Conservation (phyloP, 2,888 invertebrate genomes). For the Pristionchus japonicus region DNA sequence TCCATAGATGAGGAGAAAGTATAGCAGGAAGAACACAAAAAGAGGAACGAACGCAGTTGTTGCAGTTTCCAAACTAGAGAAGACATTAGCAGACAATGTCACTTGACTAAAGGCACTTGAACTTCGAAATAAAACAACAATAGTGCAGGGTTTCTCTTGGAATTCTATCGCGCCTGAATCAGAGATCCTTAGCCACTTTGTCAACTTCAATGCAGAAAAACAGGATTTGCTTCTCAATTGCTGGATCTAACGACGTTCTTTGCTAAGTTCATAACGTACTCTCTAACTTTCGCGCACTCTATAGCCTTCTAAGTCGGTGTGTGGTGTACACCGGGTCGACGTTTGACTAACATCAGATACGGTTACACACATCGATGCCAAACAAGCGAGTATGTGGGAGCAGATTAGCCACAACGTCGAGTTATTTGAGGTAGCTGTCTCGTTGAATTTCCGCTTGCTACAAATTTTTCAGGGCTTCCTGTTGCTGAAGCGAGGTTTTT, state of each 20-base stretch:
- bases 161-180: neutral
- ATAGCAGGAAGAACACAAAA: too few species aligned
- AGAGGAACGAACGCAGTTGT: too few species aligned
- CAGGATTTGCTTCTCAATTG: neutral
- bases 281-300: too few species aligned
- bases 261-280: too few species aligned
- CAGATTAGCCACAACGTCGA: neutral
- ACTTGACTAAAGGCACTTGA: too few species aligned
- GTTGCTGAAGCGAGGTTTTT: too few species aligned
- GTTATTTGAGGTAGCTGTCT: neutral
- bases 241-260: neutral
- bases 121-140: neutral
- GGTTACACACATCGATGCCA: neutral
- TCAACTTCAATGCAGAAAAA: neutral
- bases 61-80: too few species aligned
- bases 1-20: neutral
- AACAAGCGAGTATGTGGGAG: neutral
- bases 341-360: neutral
- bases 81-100: too few species aligned
- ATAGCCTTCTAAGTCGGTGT: too few species aligned
- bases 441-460: neutral
- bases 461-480: neutral
- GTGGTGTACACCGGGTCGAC: neutral
- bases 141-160: neutral
- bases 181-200: neutral